phyloP scores from a whole-genome alignment of 2,797 vertebrate genomes.

The Gallinago stenura region DNA sequence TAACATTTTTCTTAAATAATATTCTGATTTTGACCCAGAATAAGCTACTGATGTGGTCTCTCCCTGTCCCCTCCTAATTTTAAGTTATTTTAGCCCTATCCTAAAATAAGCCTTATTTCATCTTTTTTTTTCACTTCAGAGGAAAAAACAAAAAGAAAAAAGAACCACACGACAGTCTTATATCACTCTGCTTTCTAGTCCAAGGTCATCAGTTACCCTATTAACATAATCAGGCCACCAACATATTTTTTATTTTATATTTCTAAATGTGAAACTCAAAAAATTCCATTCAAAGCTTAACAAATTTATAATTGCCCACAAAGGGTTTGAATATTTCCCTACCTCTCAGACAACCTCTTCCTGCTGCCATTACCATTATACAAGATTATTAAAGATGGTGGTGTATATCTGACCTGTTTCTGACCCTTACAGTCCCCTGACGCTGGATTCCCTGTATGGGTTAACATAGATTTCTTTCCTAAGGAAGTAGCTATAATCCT shows the following conservation, averaged over 20 bases:
- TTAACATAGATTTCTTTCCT: conserved; percentile 55
- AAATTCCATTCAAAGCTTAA: background rate
- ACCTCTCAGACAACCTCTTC: background rate
- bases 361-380: background rate
- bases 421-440: conserved; percentile 37
- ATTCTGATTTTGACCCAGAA: background rate
- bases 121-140: background rate
- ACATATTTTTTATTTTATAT: background rate
- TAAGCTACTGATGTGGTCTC: background rate
- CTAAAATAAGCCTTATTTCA: background rate
- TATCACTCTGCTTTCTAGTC: background rate
- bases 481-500: conserved; percentile 48
- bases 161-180: rapidly evolving
- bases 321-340: background rate
- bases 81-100: background rate
- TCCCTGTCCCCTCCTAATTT: background rate
- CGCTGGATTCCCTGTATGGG: conserved; percentile 27
- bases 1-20: background rate
- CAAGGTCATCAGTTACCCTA: background rate
- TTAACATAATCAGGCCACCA: background rate
- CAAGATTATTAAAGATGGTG: background rate
- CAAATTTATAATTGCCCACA: background rate
- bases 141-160: background rate
- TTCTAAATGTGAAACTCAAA: background rate
- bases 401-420: conserved; percentile 39